Evolutionary conservation across 1,140 invertebrate species (phyloP), one percentile per base, ranked within the genome.

Genomic region (Heterodera carotae): DNA sequence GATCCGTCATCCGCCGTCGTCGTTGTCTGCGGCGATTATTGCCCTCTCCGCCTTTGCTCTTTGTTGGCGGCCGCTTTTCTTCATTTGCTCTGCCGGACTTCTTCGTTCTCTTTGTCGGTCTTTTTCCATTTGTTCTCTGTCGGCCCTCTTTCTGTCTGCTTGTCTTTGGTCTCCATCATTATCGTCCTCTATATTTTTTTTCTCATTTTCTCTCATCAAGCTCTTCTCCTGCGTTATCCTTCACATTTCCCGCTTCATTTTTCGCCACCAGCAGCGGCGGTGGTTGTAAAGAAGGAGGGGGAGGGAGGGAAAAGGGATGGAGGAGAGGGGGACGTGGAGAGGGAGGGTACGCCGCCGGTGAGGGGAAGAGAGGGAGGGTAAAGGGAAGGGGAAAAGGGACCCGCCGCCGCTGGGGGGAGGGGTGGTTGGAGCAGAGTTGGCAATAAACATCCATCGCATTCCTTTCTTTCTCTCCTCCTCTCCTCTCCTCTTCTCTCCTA

Each of bases 1-100:
- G 12, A 48, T 53, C 31, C 39, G 68, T 39, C 25, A 53, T 33
- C 27, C 31, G 68, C 34, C 39, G 67, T n/a, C n/a, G n/a, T n/a
- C n/a, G n/a, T n/a, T n/a, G 53, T 69, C 53, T n/a, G 53, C 27
- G 31, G 39, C 39, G 68, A 69, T 69, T 69, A 53, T 33, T 53
- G 53, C 25, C 53, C 43, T 43, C 68, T 33, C 5, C 31, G 39
- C 10, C 53, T 69, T 12, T 27, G 0, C 39, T 6, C 39, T 33
- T 25, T 25, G 53, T 29, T n/a, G n/a, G n/a, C 39, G 33, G 33
- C 31, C 68, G 39, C 31, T 69, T 33, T 33, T 33, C 27, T 67
- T 67, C 18, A 12, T 18, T 22, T 34, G 66, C 66, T 67, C 15
- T n/a, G 66, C 18, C 66, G 8, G 33, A 18, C 39, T 22, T 12